Evolutionary conservation across 2,888 invertebrate species (phyloP).

Genomic region (Nemurella pictetii): DNA sequence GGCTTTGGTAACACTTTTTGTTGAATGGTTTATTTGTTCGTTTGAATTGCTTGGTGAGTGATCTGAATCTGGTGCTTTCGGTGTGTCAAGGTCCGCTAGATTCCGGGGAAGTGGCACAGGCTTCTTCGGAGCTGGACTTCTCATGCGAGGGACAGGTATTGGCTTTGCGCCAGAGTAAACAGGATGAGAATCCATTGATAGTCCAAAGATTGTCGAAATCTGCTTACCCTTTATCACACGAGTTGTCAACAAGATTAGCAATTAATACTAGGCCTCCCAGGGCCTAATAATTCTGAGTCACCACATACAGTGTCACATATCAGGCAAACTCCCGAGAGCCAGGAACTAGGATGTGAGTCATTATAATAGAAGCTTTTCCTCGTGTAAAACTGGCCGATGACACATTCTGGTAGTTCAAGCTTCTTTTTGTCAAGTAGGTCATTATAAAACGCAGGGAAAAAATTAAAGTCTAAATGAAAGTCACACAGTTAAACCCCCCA

Average conservation of each 20-base stretch:
- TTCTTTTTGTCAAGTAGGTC: no score
- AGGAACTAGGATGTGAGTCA: not conserved
- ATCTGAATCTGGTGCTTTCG: not conserved
- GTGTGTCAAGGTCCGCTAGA: constrained; percentile 47
- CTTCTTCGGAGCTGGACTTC: constrained; percentile 47
- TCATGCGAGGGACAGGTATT: not conserved
- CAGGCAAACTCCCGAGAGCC: not conserved
- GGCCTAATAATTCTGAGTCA: not conserved
- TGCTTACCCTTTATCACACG: not conserved
- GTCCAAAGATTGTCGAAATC: not conserved
- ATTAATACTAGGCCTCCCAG: not conserved
- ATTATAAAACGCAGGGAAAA: no score
- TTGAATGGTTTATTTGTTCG: not conserved
- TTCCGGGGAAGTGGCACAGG: constrained; percentile 61
- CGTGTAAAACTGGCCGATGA: no score
- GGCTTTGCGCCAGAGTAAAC: not conserved
- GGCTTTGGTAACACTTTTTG: constrained; percentile 47
- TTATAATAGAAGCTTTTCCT: no score
- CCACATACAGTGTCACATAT: not conserved
- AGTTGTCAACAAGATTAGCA: not conserved
- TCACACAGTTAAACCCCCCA: no score
- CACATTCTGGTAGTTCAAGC: no score
- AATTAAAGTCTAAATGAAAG: no score
- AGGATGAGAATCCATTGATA: not conserved
- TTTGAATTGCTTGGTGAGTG: not conserved